These are phyloP conservation scores for Lissonota sp. DNA, from an alignment of 2,888 invertebrate species.

Conservation along the genomic window DNA sequence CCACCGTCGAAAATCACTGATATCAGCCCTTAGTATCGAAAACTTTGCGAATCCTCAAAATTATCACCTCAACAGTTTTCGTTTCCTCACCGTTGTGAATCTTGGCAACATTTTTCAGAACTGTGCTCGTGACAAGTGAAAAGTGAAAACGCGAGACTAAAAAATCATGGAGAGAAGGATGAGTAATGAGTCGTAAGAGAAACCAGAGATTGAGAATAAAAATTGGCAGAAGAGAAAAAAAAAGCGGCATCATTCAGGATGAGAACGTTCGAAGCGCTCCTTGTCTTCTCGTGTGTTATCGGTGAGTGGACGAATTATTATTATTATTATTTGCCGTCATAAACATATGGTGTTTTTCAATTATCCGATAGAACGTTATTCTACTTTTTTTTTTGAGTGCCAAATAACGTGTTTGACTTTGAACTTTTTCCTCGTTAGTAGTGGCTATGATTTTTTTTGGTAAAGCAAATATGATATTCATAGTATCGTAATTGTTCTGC, in stretches of 20 bases:
- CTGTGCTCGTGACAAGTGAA: constrained; percentile 16
- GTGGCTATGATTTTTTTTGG: background rate
- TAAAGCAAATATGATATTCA: no score
- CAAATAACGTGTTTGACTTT: background rate
- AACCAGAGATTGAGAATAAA: background rate
- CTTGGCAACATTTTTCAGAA: no score
- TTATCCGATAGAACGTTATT: no score
- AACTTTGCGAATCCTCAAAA: no score
- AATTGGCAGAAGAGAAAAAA: constrained; percentile 17
- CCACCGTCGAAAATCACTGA: constrained; percentile 37
- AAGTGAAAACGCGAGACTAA: constrained; percentile 34
- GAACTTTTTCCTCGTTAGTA: background rate
- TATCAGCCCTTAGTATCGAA: constrained; percentile 15
- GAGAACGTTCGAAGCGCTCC: constrained; percentile 72
- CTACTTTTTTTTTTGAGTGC: no score
- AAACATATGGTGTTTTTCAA: no score
- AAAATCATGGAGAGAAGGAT: constrained; percentile 15
- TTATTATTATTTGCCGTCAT: constrained; percentile 39
- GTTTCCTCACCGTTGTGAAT: no score
- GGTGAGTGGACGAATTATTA: constrained; percentile 74
- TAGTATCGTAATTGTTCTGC: no score
- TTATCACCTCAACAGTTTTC: no score
- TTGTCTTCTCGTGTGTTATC: constrained; percentile 76
- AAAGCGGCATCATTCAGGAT: constrained; percentile 67
- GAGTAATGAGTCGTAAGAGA: constrained; percentile 10